Percentiles rank a stretch among this genome's conserved stretches.
Conservation (phyloP, 2,888 invertebrate genomes). For the Polydrusus pterygomalis region DNA sequence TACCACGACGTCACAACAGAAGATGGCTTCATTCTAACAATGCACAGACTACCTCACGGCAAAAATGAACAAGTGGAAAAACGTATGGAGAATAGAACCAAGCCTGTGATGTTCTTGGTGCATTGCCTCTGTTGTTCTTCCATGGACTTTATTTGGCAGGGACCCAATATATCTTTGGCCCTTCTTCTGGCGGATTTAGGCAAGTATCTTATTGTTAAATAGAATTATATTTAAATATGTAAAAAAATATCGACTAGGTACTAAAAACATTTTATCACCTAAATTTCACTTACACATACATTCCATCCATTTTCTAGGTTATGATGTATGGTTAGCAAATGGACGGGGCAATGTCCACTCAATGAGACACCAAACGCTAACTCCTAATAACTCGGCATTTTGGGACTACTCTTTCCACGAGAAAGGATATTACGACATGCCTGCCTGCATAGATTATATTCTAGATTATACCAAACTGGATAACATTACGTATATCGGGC, state of each 20-base stretch:
- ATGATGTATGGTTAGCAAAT: conserved; percentile 69
- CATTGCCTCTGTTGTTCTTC: conserved; percentile 57
- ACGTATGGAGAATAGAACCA: conserved; percentile 16
- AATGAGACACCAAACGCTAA: conserved; percentile 67
- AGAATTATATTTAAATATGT: no score
- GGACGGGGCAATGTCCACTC: conserved; percentile 75
- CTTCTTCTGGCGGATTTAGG: conserved; percentile 60
- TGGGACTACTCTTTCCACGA: conserved; percentile 81
- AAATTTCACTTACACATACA: no score
- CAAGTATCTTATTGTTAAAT: conserved; percentile 33
- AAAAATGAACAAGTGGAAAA: conserved; percentile 59
- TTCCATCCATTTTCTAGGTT: conserved; percentile 35
- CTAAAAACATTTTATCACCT: no score
- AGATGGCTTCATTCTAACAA: conserved; percentile 85
- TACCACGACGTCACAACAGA: conserved; percentile 78
- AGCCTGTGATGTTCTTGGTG: conserved; percentile 56
- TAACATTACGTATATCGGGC: conserved; percentile 83
- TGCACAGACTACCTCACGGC: conserved; percentile 83
- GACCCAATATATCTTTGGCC: conserved; percentile 57
- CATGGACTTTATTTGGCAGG: conserved; percentile 57
- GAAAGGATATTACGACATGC: conserved; percentile 84
- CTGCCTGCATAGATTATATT: conserved; percentile 84
- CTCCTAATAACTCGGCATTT: conserved; percentile 39
- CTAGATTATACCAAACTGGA: conserved; percentile 74
- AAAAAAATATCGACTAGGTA: no score